A percentile compares a stretch with the other conserved stretches of the same genome.
Conservation (phyloP, 2,797 vertebrate genomes). For the Adrianichthys oophorus region DNA sequence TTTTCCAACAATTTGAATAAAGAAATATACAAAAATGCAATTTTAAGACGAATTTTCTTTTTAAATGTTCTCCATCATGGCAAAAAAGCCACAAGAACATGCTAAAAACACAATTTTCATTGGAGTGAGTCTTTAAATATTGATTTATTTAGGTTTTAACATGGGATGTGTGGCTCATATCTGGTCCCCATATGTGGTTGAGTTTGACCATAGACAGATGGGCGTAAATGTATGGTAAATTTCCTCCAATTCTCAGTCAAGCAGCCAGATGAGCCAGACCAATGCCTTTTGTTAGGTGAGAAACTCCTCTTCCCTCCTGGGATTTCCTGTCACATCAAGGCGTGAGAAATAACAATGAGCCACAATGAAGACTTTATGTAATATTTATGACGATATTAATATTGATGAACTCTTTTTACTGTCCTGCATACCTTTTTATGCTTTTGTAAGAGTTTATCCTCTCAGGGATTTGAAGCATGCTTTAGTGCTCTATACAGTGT, state of each 20-base stretch:
- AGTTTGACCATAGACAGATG: constrained; percentile 15
- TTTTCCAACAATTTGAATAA: too few relatives aligned
- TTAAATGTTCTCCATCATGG: too few relatives aligned
- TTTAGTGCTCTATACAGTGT: constrained; percentile 1
- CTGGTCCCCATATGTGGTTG: too few relatives aligned
- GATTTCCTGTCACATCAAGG: constrained; percentile 4
- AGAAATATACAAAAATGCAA: too few relatives aligned
- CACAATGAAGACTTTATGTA: constrained; percentile 37
- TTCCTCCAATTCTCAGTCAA: constrained; percentile 9
- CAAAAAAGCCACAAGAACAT: too few relatives aligned
- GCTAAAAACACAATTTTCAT: too few relatives aligned
- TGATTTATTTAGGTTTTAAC: too few relatives aligned
- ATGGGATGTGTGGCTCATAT: too few relatives aligned
- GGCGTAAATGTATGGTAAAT: constrained; percentile 15
- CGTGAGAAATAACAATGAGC: constrained; percentile 29
- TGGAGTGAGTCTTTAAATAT: too few relatives aligned
- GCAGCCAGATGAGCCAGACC: constrained; percentile 1
- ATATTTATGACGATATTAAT: constrained; percentile 66
- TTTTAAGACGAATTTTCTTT: too few relatives aligned
- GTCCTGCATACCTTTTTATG: constrained; percentile 40
- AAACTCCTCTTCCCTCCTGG: constrained; percentile 21
- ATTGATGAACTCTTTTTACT: constrained; percentile 60
- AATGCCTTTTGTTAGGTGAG: constrained; percentile 18
- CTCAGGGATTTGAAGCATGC: constrained; percentile 20
- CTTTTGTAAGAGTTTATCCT: constrained; percentile 47